These are phyloP conservation scores for Philereme vetulata DNA, from an alignment of 2,888 invertebrate species.

Conservation along the genomic window DNA sequence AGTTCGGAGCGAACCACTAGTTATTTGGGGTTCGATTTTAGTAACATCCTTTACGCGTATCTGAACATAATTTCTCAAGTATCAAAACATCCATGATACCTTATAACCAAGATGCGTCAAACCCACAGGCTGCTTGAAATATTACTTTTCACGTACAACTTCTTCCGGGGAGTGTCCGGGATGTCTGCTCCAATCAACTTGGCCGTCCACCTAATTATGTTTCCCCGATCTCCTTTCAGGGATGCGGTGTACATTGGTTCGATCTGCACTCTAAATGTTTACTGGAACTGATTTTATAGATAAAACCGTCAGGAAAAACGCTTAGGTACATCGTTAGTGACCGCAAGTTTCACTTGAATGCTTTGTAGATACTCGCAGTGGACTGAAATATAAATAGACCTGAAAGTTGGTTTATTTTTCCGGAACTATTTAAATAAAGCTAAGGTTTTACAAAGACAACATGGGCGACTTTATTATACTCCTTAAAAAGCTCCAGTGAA, in stretches of 20 bases:
- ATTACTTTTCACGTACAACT: slow-evolving; percentile 66
- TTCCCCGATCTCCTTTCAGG: slow-evolving; percentile 60
- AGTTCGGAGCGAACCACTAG: no score
- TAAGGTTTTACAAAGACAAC: slow-evolving; percentile 10
- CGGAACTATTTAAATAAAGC: slow-evolving; percentile 11
- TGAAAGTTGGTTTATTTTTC: slow-evolving; percentile 6
- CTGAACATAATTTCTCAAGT: slow-evolving; percentile 38
- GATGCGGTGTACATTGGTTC: slow-evolving; percentile 51
- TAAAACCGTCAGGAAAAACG: slow-evolving; percentile 29
- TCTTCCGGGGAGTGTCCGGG: slow-evolving; percentile 57
- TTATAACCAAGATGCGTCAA: slow-evolving; percentile 50
- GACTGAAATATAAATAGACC: slow-evolving; percentile 7
- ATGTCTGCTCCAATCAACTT: slow-evolving; percentile 67
- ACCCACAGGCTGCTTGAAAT: slow-evolving; percentile 62
- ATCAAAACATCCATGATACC: slow-evolving; percentile 49
- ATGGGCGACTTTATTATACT: slow-evolving; percentile 1
- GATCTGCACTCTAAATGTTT: slow-evolving; percentile 53
- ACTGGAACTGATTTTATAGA: slow-evolving; percentile 50
- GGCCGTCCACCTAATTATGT: slow-evolving; percentile 69
- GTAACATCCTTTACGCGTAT: slow-evolving; percentile 1
- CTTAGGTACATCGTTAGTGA: slow-evolving; percentile 21
- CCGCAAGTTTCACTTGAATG: slow-evolving; percentile 17
- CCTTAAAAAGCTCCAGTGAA: slow-evolving; percentile 11
- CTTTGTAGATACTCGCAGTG: slow-evolving; percentile 3
- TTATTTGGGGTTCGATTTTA: no score